Conservation (phyloP, 2,797 vertebrate species). For the Dipus sagitta region DNA sequence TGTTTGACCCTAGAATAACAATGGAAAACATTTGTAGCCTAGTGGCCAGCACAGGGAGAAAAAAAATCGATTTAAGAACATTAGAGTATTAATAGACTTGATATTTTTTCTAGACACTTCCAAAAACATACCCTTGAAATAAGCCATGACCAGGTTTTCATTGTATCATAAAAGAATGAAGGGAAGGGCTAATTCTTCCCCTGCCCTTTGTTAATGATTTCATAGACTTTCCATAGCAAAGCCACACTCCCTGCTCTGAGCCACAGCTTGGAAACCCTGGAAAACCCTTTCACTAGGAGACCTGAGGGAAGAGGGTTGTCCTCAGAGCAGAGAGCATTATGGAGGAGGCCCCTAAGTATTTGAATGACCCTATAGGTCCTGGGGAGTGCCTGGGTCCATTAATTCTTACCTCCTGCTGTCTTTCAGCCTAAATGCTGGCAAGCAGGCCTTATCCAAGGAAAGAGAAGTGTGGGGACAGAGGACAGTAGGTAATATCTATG, state of each 20-base stretch:
- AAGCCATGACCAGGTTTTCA: constrained; percentile 60
- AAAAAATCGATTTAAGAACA: not conserved
- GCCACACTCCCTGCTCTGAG: not conserved
- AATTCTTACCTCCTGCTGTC: constrained; percentile 52
- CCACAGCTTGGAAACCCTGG: constrained; percentile 23
- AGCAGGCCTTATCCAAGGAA: not conserved
- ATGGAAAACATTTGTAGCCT: constrained; percentile 42
- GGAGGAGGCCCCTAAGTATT: not conserved
- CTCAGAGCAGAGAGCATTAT: not conserved
- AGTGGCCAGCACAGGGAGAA: not conserved
- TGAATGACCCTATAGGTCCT: constrained; percentile 14
- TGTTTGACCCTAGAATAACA: not conserved
- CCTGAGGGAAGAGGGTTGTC: not conserved
- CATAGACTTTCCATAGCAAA: constrained; percentile 21
- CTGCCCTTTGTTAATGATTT: constrained; percentile 58
- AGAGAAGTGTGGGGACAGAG: not conserved
- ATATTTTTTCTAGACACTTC: not conserved
- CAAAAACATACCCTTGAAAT: constrained; percentile 50
- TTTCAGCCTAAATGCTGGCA: constrained; percentile 19
- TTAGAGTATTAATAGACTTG: constrained; percentile 24
- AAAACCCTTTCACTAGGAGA: constrained; percentile 22
- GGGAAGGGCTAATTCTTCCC: not conserved
- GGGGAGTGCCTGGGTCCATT: not conserved
- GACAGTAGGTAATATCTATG: not conserved
- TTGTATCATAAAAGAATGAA: constrained; percentile 30